A percentile compares a stretch with the other conserved stretches of the same genome.
These are phyloP conservation scores for Callipepla squamata DNA, from an alignment of 2,113 vertebrate species.

Conservation along the genomic window DNA sequence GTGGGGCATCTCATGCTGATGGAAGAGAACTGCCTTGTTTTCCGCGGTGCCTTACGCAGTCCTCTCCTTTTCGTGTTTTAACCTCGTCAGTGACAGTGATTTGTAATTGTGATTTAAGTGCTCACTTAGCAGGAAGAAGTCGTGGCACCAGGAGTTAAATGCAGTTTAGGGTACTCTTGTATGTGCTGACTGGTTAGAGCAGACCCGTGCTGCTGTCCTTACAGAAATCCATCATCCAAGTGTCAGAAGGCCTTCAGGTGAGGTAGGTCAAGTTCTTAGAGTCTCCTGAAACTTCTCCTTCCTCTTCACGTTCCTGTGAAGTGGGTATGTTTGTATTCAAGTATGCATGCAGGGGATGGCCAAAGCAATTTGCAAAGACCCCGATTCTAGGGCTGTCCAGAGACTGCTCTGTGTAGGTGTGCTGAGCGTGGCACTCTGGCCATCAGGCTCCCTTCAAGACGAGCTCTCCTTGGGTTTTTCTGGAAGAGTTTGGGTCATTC, in stretches of 20 bases:
- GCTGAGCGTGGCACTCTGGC: background rate
- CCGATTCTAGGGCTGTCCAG: background rate
- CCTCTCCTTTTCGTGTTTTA: background rate
- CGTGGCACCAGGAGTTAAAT: background rate
- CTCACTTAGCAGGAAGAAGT: background rate
- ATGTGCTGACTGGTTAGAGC: background rate
- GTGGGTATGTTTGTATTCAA: accelerated
- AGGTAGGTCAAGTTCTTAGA: background rate
- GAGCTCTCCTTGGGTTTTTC: background rate
- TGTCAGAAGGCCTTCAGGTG: accelerated
- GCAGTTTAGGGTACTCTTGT: background rate
- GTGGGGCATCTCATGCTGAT: accelerated
- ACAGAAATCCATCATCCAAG: background rate
- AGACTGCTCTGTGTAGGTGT: accelerated
- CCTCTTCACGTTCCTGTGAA: background rate
- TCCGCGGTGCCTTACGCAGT: background rate
- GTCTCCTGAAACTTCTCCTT: background rate
- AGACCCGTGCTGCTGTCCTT: background rate
- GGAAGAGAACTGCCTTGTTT: background rate
- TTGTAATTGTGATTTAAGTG: background rate
- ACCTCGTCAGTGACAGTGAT: background rate
- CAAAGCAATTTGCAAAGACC: background rate
- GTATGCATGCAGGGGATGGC: background rate
- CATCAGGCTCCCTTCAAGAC: background rate
- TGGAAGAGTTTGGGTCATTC: background rate